These are phyloP conservation scores for Berghia stephanieae DNA, from an alignment of 1,140 invertebrate genomes.

Conservation along the genomic window DNA sequence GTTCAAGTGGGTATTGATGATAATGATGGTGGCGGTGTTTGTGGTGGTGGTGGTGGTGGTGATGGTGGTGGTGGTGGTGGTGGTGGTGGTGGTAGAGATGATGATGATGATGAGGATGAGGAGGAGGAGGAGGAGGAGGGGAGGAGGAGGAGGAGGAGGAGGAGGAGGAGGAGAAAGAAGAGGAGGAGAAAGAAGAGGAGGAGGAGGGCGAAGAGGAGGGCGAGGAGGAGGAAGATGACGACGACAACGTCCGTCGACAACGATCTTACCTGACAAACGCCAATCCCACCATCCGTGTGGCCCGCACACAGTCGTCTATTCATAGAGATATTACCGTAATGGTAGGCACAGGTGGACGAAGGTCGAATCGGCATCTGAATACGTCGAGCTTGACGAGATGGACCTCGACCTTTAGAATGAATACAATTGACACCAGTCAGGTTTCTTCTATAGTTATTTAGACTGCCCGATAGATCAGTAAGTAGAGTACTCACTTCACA, in stretches of 20 bases:
- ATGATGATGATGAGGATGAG: too few relatives aligned
- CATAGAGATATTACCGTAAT: conserved; percentile 37
- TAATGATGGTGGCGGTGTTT: too few relatives aligned
- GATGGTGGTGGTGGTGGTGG: too few relatives aligned
- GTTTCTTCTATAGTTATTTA: neutral
- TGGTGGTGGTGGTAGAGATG: too few relatives aligned
- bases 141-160: too few relatives aligned
- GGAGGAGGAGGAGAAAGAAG: too few relatives aligned
- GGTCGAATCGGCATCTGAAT: conserved; percentile 48
- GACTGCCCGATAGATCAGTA: neutral
- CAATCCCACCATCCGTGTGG: conserved; percentile 36
- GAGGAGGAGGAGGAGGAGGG: too few relatives aligned
- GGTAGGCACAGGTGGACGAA: conserved; percentile 31
- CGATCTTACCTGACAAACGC: conserved; percentile 50
- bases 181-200: too few relatives aligned
- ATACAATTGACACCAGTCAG: neutral
- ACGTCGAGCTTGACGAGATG: conserved; percentile 41
- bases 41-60: too few relatives aligned
- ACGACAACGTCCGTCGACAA: neutral
- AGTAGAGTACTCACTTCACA: too few relatives aligned
- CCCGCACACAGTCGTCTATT: conserved; percentile 55
- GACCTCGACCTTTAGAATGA: conserved; percentile 43
- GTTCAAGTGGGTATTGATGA: too few relatives aligned
- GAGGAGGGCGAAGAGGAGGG: too few relatives aligned
- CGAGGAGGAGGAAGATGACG: neutral